These are phyloP conservation scores for Smutsia temminckii DNA, from an alignment of 2,797 vertebrate species.

Conservation along the genomic window DNA sequence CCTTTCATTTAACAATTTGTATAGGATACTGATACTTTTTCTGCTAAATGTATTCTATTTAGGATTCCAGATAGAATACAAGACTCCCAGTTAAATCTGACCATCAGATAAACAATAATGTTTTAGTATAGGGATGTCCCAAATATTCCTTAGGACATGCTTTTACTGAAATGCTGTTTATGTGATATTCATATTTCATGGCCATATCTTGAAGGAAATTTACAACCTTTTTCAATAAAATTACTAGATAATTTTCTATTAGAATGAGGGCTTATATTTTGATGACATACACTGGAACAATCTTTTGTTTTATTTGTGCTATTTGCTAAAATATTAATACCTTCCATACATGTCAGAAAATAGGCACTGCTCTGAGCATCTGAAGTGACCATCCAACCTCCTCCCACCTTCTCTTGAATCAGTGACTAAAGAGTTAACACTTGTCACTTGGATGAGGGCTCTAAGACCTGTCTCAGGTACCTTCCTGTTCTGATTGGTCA, in stretches of 20 bases:
- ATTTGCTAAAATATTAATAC: background rate
- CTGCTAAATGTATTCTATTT: conserved; percentile 3
- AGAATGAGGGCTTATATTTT: background rate
- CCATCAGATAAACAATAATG: background rate
- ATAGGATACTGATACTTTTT: background rate
- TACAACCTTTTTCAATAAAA: background rate
- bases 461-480: background rate
- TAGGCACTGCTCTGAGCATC: background rate
- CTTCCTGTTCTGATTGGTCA: background rate
- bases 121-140: background rate
- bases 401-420: background rate
- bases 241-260: background rate
- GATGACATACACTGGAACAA: background rate
- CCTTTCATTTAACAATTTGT: background rate
- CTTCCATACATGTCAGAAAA: background rate
- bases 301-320: no score
- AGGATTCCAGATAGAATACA: background rate
- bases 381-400: background rate
- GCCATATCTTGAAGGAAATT: conserved; percentile 1
- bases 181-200: background rate
- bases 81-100: background rate
- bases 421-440: background rate
- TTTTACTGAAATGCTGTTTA: background rate
- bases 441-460: background rate
- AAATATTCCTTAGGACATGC: background rate